phyloP scores from a whole-genome alignment of 2,888 invertebrate species.

The Rhingia rostrata region DNA sequence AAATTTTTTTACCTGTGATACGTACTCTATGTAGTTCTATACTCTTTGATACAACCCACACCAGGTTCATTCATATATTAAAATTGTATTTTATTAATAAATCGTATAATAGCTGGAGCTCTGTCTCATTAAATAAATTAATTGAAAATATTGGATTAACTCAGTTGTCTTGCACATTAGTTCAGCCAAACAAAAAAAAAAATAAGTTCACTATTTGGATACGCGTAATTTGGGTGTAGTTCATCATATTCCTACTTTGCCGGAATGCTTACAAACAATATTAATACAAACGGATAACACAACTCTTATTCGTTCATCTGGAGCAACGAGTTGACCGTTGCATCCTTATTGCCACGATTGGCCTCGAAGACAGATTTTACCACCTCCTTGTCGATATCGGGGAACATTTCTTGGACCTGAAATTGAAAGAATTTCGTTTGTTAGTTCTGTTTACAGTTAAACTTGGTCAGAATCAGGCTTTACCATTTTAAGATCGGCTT shows the following conservation, averaged over 20 bases:
- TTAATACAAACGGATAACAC: neutral
- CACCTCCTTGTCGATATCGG: constrained; percentile 95
- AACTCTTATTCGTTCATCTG: constrained; percentile 88
- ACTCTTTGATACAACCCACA: no score
- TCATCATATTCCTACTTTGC: constrained; percentile 22
- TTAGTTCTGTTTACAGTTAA: neutral
- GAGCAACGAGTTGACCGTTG: constrained; percentile 94
- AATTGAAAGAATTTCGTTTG: neutral
- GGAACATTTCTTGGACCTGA: constrained; percentile 97
- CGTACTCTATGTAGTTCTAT: no score
- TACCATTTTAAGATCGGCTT: constrained; percentile 87
- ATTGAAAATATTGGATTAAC: constrained; percentile 60
- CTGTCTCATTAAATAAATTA: constrained; percentile 52
- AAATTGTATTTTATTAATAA: constrained; percentile 68
- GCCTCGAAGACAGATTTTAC: constrained; percentile 95
- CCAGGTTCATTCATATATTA: constrained; percentile 40
- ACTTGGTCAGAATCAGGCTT: constrained; percentile 9
- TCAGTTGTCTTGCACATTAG: constrained; percentile 51
- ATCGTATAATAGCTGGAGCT: constrained; percentile 40
- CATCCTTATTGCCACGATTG: constrained; percentile 94
- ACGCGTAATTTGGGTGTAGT: constrained; percentile 48
- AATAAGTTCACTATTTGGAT: constrained; percentile 15
- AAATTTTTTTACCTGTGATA: no score
- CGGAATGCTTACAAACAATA: constrained; percentile 60
- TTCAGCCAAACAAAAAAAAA: constrained; percentile 16